phyloP scores from a whole-genome alignment of 2,797 vertebrate species.

The Chelmon rostratus region DNA sequence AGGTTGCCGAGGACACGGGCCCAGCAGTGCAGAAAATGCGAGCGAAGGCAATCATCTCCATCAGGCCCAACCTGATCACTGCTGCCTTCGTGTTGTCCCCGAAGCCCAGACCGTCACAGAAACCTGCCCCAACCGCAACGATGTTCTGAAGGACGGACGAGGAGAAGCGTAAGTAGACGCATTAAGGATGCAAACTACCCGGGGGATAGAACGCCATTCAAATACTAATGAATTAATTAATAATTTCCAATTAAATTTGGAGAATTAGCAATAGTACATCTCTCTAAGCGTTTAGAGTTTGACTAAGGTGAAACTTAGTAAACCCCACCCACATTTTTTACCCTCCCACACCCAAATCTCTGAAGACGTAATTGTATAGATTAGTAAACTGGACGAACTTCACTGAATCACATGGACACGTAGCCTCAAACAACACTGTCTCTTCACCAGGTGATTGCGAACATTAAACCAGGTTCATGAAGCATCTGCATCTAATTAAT shows the following conservation, averaged over 20 bases:
- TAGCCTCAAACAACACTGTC: neutral
- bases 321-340: neutral
- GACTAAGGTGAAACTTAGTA: neutral
- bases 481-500: neutral
- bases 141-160: constrained; percentile 87
- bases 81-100: constrained; percentile 98
- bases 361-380: too few species aligned
- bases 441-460: neutral
- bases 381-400: neutral
- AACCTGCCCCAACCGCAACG: constrained; percentile 96
- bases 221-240: constrained; percentile 4
- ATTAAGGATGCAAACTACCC: neutral
- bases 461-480: neutral
- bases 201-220: neutral
- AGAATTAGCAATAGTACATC: constrained; percentile 18
- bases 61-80: constrained; percentile 95
- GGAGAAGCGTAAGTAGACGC: neutral
- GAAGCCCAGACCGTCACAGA: constrained; percentile 96
- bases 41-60: constrained; percentile 97
- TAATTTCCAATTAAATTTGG: neutral
- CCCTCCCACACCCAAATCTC: too few species aligned
- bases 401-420: neutral
- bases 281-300: constrained; percentile 11
- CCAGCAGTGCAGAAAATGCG: constrained; percentile 92
- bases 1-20: constrained; percentile 88